These are phyloP conservation scores for Caiman crocodilus DNA, from an alignment of 2,797 vertebrate species.

Conservation along the genomic window DNA sequence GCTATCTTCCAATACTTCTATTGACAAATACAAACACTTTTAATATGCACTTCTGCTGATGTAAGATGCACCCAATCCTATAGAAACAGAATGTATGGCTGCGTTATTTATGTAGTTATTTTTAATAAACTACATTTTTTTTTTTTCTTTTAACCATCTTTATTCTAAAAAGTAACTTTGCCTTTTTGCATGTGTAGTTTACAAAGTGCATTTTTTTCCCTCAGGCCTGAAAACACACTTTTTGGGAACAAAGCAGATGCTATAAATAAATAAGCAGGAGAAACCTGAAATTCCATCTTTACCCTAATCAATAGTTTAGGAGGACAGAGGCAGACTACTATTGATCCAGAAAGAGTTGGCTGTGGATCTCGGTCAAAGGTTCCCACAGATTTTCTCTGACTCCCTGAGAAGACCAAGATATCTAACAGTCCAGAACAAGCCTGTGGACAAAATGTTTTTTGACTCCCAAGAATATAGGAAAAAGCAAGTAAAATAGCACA, in stretches of 20 bases:
- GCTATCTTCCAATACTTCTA: background rate
- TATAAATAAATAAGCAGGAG: background rate
- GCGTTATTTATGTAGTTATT: background rate
- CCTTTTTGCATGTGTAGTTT: background rate
- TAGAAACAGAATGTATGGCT: background rate
- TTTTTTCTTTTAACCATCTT: background rate
- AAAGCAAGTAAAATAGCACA: background rate
- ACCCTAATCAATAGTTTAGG: background rate
- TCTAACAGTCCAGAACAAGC: background rate
- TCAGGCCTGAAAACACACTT: background rate
- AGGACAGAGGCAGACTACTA: background rate
- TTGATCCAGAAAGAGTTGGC: constrained; percentile 6
- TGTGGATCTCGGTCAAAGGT: background rate
- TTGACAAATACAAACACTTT: background rate
- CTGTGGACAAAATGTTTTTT: background rate
- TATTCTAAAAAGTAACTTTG: background rate
- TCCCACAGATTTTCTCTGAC: background rate
- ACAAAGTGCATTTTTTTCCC: background rate
- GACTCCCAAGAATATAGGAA: background rate
- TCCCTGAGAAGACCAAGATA: background rate
- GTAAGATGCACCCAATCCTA: background rate
- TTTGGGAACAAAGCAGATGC: background rate
- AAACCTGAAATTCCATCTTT: background rate
- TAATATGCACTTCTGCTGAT: background rate
- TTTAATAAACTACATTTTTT: background rate